phyloP scores from a whole-genome alignment of 2,113 vertebrate species.

The Bubalus kerabau region DNA sequence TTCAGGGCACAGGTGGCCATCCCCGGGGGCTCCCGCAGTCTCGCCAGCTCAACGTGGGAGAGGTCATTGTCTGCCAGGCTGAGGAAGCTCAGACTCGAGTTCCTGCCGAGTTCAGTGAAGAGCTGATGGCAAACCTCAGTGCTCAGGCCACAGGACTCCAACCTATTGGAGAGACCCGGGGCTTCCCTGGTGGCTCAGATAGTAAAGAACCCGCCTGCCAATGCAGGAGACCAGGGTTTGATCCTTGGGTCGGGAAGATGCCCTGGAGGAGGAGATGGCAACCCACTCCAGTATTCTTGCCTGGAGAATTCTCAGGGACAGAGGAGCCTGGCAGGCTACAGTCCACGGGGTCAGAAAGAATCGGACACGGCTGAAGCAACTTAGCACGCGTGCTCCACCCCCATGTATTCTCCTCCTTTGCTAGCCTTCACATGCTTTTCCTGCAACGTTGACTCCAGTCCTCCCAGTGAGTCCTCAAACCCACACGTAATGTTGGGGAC shows the following conservation, averaged over 20 bases:
- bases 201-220: neutral
- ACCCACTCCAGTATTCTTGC: neutral
- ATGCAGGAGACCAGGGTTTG: neutral
- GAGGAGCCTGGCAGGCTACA: neutral
- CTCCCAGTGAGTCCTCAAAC: neutral
- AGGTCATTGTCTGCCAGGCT: neutral
- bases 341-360: neutral
- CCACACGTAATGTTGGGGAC: fast-evolving
- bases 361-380: fast-evolving
- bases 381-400: fast-evolving
- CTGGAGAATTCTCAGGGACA: neutral
- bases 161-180: neutral
- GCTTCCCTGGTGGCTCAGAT: neutral
- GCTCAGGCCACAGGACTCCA: neutral
- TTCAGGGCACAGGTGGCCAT: neutral
- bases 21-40: neutral
- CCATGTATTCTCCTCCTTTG: fast-evolving
- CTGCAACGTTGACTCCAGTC: fast-evolving
- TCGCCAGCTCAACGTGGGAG: neutral
- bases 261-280: neutral
- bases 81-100: neutral
- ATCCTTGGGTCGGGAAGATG: neutral
- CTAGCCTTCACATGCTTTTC: fast-evolving
- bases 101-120: neutral
- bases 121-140: neutral